phyloP scores from a whole-genome alignment of 2,113 vertebrate species.

The Sylvia atricapilla region DNA sequence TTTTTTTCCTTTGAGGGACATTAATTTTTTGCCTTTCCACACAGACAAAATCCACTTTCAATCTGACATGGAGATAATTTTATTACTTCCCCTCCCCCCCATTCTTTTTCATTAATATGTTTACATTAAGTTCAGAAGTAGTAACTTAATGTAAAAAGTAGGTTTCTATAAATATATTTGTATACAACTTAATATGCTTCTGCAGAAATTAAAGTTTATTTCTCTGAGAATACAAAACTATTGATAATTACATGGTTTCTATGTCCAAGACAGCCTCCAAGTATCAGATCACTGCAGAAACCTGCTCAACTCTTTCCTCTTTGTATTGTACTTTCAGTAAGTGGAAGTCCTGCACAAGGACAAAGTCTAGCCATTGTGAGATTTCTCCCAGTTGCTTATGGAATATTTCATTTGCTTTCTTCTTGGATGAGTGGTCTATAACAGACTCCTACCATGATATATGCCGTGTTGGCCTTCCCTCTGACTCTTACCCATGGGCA shows the following conservation, averaged over 20 bases:
- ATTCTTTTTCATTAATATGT: background rate
- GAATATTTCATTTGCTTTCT: background rate
- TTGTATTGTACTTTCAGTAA: background rate
- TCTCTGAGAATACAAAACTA: background rate
- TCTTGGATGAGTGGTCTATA: background rate
- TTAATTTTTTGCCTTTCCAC: background rate
- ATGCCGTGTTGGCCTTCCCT: background rate
- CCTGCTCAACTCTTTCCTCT: rapidly evolving
- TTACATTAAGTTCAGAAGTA: background rate
- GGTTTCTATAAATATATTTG: background rate
- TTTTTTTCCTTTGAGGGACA: background rate
- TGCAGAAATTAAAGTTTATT: background rate
- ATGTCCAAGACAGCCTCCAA: background rate
- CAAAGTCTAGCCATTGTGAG: background rate
- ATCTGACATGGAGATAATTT: background rate
- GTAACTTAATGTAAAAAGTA: background rate
- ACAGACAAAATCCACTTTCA: background rate
- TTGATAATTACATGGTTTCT: background rate
- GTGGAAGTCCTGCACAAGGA: background rate
- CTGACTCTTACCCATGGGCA: rapidly evolving
- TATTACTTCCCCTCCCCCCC: background rate
- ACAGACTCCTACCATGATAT: background rate
- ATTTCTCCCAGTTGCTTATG: background rate
- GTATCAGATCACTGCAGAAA: background rate
- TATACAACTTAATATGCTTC: background rate